phyloP scores from a whole-genome alignment of 1,140 invertebrate species.

The Vanessa atalanta region DNA sequence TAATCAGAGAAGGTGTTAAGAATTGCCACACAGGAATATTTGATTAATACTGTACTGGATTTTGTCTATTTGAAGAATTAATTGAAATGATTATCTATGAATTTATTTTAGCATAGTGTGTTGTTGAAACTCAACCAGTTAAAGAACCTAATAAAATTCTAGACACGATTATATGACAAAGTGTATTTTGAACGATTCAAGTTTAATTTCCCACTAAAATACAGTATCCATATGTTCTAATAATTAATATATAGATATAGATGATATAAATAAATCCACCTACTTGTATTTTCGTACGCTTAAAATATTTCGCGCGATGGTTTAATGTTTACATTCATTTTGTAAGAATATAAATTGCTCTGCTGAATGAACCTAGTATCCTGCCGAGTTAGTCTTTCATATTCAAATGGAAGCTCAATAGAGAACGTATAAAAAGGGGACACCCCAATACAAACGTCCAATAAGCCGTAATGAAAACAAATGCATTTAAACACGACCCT shows the following conservation, averaged over 20 bases:
- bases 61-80: neutral
- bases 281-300: neutral
- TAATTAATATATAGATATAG: neutral
- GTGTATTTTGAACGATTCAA: too few species aligned
- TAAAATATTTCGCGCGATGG: conserved; percentile 2
- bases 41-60: neutral
- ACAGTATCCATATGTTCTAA: neutral
- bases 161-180: too few species aligned
- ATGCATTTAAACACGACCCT: conserved; percentile 62
- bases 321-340: neutral
- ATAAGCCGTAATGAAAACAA: conserved; percentile 66
- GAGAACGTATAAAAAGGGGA: conserved; percentile 34
- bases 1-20: neutral
- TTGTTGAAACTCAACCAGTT: too few species aligned
- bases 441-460: conserved; percentile 41
- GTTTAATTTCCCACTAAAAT: too few species aligned
- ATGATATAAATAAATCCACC: neutral
- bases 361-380: conserved; percentile 13
- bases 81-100: neutral
- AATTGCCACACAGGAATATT: neutral
- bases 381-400: conserved; percentile 33
- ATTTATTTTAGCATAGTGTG: neutral
- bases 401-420: conserved; percentile 38
- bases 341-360: conserved; percentile 20
- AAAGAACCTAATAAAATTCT: too few species aligned